phyloP scores from a whole-genome alignment of 2,113 vertebrate species.

The Salvator merianae region DNA sequence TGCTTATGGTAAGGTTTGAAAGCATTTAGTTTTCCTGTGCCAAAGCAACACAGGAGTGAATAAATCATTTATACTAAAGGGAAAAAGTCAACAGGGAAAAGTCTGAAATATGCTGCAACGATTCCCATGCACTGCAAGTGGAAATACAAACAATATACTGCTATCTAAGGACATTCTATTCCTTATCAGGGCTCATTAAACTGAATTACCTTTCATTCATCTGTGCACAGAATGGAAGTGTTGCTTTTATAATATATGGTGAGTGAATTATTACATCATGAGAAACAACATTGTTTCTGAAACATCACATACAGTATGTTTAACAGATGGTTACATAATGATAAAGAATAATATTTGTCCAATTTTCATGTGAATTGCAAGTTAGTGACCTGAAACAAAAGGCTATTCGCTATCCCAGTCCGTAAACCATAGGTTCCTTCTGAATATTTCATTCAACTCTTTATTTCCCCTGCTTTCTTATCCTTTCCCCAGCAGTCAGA shows the following conservation, averaged over 20 bases:
- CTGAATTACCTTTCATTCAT: not conserved
- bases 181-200: conserved; percentile 16
- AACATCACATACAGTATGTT: not conserved
- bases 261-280: not conserved
- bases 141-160: not conserved
- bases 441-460: not conserved
- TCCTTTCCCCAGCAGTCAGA: not conserved
- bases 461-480: no score
- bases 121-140: not conserved
- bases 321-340: not conserved
- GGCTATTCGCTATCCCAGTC: not conserved
- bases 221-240: not conserved
- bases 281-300: not conserved
- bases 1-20: not conserved
- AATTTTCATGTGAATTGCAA: conserved; percentile 7
- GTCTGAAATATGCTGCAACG: not conserved
- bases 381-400: not conserved
- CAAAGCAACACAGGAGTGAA: conserved; percentile 6
- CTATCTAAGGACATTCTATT: not conserved
- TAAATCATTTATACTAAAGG: conserved; percentile 3
- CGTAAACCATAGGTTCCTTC: not conserved
- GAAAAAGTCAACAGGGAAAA: not conserved
- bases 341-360: not conserved
- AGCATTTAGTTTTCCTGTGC: not conserved
- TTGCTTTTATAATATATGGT: not conserved